Conservation (phyloP, 1,140 invertebrate genomes). For the Coboldia fuscipes region DNA sequence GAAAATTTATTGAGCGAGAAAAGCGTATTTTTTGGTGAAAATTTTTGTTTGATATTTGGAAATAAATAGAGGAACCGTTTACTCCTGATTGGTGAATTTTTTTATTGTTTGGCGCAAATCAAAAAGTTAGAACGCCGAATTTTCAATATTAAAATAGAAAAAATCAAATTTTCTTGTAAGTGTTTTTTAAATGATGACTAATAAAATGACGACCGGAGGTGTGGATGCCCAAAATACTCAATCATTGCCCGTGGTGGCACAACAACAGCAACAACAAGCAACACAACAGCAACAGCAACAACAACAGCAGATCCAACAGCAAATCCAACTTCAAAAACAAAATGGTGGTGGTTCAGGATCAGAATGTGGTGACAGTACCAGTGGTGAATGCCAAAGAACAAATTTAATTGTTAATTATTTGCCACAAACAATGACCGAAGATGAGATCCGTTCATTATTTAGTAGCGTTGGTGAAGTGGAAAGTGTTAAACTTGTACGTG, state of each 20-base stretch:
- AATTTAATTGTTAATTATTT: slow-evolving; percentile 85
- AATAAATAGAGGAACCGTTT: too few species aligned
- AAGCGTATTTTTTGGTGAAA: too few species aligned
- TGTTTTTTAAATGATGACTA: slow-evolving; percentile 21
- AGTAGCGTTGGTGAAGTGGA: slow-evolving; percentile 73
- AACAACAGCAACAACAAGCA: slow-evolving; percentile 14
- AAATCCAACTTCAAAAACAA: slow-evolving; percentile 18
- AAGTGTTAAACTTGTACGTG: slow-evolving; percentile 73
- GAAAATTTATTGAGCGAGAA: too few species aligned
- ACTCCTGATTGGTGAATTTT: too few species aligned
- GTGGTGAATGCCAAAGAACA: slow-evolving; percentile 29
- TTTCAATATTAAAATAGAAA: too few species aligned
- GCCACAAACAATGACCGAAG: slow-evolving; percentile 81
- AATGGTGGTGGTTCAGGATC: not conserved
- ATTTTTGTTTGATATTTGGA: too few species aligned
- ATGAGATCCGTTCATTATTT: slow-evolving; percentile 68
- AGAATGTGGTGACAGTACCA: slow-evolving; percentile 6
- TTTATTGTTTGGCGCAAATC: too few species aligned
- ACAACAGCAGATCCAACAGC: slow-evolving; percentile 18
- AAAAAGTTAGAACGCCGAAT: too few species aligned
- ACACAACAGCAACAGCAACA: slow-evolving; percentile 38
- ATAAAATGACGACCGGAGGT: slow-evolving; percentile 23
- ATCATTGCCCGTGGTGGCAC: slow-evolving; percentile 34
- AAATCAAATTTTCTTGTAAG: too few species aligned
- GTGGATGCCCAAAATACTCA: slow-evolving; percentile 28